These are phyloP conservation scores for Otus sunia DNA, from an alignment of 2,113 vertebrate genomes.

Conservation along the genomic window DNA sequence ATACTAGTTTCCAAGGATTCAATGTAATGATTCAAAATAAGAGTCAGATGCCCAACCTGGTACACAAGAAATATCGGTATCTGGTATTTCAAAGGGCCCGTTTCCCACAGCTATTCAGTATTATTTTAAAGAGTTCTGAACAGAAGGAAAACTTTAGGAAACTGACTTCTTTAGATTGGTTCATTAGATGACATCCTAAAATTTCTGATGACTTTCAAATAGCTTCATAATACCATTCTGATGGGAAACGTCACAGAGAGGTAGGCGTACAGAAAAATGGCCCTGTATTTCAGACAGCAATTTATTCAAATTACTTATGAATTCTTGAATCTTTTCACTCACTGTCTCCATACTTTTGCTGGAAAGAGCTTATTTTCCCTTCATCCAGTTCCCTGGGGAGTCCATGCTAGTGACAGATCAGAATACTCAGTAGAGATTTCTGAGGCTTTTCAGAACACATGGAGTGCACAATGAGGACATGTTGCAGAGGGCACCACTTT, in stretches of 20 bases:
- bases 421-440: not conserved
- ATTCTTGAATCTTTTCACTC: not conserved
- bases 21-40: not conserved
- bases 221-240: not conserved
- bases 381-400: not conserved
- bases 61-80: not conserved
- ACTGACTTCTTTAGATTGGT: not conserved
- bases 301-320: not conserved
- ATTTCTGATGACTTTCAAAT: not conserved
- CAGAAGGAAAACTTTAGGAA: not conserved
- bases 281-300: not conserved
- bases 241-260: not conserved
- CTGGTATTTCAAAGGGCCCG: not conserved
- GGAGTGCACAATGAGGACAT: fast-evolving
- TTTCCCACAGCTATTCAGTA: not conserved
- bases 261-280: not conserved
- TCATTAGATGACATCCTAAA: not conserved
- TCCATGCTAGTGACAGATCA: not conserved
- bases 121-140: not conserved
- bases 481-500: not conserved
- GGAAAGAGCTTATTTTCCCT: not conserved
- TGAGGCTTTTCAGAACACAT: not conserved
- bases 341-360: not conserved
- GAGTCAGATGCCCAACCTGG: not conserved
- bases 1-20: not conserved